Base-by-base conservation (phyloP, 1,140 invertebrate genomes). In the Branchinecta lynchi region DNA sequence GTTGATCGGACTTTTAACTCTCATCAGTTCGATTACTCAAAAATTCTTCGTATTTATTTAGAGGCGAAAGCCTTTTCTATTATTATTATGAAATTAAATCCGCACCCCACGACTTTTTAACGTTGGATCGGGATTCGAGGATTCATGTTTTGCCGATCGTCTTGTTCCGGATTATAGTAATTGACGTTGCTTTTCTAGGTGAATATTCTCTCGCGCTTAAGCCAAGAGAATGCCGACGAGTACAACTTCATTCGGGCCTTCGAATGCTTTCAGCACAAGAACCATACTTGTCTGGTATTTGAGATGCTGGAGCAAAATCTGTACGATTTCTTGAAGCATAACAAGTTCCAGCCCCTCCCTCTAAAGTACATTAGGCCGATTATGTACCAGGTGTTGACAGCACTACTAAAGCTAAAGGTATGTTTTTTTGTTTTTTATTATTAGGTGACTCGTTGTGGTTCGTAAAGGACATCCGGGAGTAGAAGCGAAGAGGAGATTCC, bases 281-380 rank as follows among this genome's bases (percentile, higher is more conserved):
- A 95, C 77, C 96, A 99, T 81, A 99, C 96, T 43, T 99, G 96
- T 81, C 84, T 99, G 78, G 97, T 99, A 74, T 99, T 99, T 80
- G 96, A 99, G 81, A 98, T 99, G 95, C 85, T 99, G 73, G 96
- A 99, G 78, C 96, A 99, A 82, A 99, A 99, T 82, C 84, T 99
- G 69, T 99, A 99, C 81, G 97, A 99, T 83, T 99, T 98, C 81
- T 86, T 99, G 68, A 99, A 99, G 80, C 95, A 98, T 80, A 99
- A 99, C 81, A 99, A 99, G 82, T 99, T 99, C 80, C 93, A 91
- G 77, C 96, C 96, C 71, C 81, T 99, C 75, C 96, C 96, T 66
- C 84, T 99, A 66, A 98, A 98, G 77, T 98, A 93, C 78, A 99
- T 99, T 79, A 84, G 96, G 78, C 97, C 96, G 60, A 98, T 99